Conservation (phyloP, 2,113 vertebrate species). For the Centrocercus urophasianus region DNA sequence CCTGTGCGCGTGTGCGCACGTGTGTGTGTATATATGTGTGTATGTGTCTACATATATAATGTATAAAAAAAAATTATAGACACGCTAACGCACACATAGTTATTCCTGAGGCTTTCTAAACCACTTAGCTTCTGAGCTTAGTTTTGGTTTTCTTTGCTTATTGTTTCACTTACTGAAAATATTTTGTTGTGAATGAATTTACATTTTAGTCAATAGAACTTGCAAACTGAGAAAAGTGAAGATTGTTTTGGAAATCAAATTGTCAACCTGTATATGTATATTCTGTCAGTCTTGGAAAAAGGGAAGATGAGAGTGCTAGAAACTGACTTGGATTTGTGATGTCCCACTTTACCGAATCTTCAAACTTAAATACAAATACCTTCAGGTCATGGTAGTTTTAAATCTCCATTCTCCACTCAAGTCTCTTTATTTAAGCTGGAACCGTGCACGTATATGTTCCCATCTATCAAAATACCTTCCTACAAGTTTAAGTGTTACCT, state of each 20-base stretch:
- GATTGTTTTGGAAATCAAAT: slow-evolving; percentile 76
- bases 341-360: slow-evolving; percentile 73
- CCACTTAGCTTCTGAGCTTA: slow-evolving; percentile 80
- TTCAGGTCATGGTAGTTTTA: slow-evolving; percentile 58
- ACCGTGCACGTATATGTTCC: slow-evolving; percentile 63
- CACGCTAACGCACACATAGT: slow-evolving; percentile 34
- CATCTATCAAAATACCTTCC: slow-evolving; percentile 32
- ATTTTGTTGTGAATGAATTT: slow-evolving; percentile 76
- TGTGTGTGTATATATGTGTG: slow-evolving; percentile 55
- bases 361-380: slow-evolving; percentile 63
- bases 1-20: slow-evolving; percentile 56
- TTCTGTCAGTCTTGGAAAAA: slow-evolving; percentile 77
- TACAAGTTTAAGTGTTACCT: slow-evolving; percentile 39
- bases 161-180: slow-evolving; percentile 77
- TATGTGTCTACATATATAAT: slow-evolving; percentile 74
- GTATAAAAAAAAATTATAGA: slow-evolving; percentile 44
- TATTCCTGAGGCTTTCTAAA: slow-evolving; percentile 73
- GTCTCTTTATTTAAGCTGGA: slow-evolving; percentile 74
- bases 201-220: slow-evolving; percentile 76
- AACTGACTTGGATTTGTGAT: slow-evolving; percentile 72
- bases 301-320: slow-evolving; percentile 78
- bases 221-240: slow-evolving; percentile 74
- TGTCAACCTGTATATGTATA: slow-evolving; percentile 77
- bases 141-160: slow-evolving; percentile 78
- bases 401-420: slow-evolving; percentile 68